These are phyloP conservation scores for Drosophila persimilis DNA, from an alignment of 1,140 invertebrate species.

Conservation along the genomic window DNA sequence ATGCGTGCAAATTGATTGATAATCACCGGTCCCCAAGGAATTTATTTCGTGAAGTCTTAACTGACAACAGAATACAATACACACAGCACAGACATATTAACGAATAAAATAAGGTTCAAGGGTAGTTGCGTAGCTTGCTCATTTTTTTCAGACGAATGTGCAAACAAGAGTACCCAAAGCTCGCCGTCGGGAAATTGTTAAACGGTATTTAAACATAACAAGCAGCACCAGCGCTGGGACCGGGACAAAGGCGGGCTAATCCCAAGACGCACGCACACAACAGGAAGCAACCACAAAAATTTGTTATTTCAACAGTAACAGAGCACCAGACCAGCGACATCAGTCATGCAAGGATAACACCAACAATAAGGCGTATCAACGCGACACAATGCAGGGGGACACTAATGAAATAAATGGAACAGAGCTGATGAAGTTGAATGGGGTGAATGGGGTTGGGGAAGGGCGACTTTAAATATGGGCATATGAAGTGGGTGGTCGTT, in stretches of 20 bases:
- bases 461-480: constrained; percentile 39
- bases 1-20: constrained; percentile 72
- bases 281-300: constrained; percentile 80
- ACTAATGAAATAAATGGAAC: constrained; percentile 66
- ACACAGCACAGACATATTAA: constrained; percentile 9
- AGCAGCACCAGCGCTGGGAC: constrained; percentile 34
- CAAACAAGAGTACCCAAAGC: constrained; percentile 37
- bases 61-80: constrained; percentile 18
- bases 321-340: constrained; percentile 53
- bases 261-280: constrained; percentile 71
- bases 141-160: constrained; percentile 37
- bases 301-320: constrained; percentile 73
- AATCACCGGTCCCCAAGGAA: constrained; percentile 60
- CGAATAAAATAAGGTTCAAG: constrained; percentile 23
- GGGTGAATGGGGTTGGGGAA: constrained; percentile 2
- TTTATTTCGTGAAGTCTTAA: constrained; percentile 34
- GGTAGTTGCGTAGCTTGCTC: constrained; percentile 48
- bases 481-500: constrained; percentile 18
- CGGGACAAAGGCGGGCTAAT: constrained; percentile 54
- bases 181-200: constrained; percentile 74
- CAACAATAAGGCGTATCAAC: constrained; percentile 64
- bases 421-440: constrained; percentile 1
- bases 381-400: constrained; percentile 33
- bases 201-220: constrained; percentile 75
- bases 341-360: constrained; percentile 55